Base-by-base conservation (phyloP, 1,140 invertebrate genomes). In the Plodia interpunctella region DNA sequence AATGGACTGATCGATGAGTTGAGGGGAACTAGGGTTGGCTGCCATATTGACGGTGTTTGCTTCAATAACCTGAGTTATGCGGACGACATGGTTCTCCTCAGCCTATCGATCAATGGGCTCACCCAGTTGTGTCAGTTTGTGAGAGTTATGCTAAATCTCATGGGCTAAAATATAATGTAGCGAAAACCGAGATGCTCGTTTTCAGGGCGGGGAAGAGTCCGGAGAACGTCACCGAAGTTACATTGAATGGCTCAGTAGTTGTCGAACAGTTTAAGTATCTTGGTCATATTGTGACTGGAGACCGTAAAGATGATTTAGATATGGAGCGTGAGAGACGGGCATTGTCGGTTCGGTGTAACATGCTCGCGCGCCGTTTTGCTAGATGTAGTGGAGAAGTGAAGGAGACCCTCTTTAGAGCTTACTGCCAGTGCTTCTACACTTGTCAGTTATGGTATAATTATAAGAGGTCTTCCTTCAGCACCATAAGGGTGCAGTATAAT, bases 111-210 rank as follows among this genome's bases (percentile, higher is more conserved):
- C 5, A 20, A 18, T 20, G 55, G 28, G 11, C 8, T 56, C 9
- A 4, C 28, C 1, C 2, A 20, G 13, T 21, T 56, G 5, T 56
- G 0, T 13, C 17, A 5, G 30, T 56, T 5, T 56, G 55, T 56
- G 55, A 56, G 15, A 18, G 13, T 0, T 56, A 56, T 44, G 18
- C 32, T 10, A 21, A 56, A 2, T 8, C n/a, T 17, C 55, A 56
- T 44, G 55, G 55, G 20, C 55, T 56, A 13, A 56, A 32, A 20
- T 56, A 56, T 44, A 56, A 56, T 20, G 53, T 35, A 4, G 3
- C 25, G 1, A 55, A 32, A 15, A 55, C 28, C 15, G 53, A 32
- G 17, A 8, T 55, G 21, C 15, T 55, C 4, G n/a, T 55, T n/a
- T 30, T 55, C 17, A 35, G 10, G 53, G 53, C 10, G 13, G 53